Evolutionary conservation across 2,797 vertebrate species (phyloP).

Genomic region (Enteromius trimaculatus): DNA sequence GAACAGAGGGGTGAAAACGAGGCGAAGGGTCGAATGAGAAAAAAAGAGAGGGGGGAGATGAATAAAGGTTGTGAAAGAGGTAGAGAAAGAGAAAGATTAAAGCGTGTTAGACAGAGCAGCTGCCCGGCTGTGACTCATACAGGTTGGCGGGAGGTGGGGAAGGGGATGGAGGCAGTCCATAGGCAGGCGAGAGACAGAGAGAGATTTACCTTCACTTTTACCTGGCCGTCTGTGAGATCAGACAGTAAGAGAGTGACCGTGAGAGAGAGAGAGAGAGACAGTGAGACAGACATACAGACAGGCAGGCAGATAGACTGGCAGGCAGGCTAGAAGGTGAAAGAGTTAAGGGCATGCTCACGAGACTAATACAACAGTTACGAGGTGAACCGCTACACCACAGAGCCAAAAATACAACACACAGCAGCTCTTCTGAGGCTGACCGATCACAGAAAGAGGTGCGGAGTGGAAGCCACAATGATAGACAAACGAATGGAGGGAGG

Average conservation of each 20-base stretch:
- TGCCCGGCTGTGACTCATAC: conserved; percentile 61
- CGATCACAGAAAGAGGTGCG: conserved; percentile 50
- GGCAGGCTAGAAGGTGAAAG: conserved; percentile 79
- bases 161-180: conserved; percentile 82
- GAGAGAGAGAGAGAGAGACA: conserved; percentile 87
- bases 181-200: conserved; percentile 81
- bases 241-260: conserved; percentile 82
- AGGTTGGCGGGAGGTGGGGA: conserved; percentile 73
- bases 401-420: conserved; percentile 50
- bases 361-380: conserved; percentile 61
- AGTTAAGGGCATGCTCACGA: conserved; percentile 76
- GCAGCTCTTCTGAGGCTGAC: conserved; percentile 45
- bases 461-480: conserved; percentile 44
- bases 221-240: conserved; percentile 87
- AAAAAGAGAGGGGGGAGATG: conserved; percentile 1
- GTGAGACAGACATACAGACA: conserved; percentile 85
- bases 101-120: conserved; percentile 69
- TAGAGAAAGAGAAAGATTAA: conserved; percentile 39
- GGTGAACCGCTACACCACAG: conserved; percentile 56
- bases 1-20: conserved; percentile 16
- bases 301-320: conserved; percentile 80
- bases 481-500: conserved; percentile 32
- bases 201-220: conserved; percentile 87
- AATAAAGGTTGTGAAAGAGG: conserved; percentile 3
- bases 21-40: conserved; percentile 31